These are phyloP conservation scores for Rhagophthalmus giganteus DNA, from an alignment of 2,888 invertebrate genomes.

Conservation along the genomic window DNA sequence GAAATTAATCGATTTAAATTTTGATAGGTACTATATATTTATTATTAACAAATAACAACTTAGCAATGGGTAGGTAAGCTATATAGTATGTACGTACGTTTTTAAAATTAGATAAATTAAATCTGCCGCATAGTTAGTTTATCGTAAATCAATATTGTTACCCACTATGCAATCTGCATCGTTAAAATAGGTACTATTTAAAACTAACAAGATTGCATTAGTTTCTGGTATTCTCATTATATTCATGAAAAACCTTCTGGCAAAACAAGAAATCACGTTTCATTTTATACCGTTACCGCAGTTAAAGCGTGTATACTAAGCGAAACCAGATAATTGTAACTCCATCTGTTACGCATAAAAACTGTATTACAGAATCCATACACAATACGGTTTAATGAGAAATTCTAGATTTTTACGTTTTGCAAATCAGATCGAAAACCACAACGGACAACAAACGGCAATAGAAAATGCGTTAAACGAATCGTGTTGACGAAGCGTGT, in stretches of 20 bases:
- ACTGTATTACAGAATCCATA: slow-evolving; percentile 2
- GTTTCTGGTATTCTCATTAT: slow-evolving; percentile 11
- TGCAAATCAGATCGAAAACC: slow-evolving; percentile 1
- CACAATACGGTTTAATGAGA: slow-evolving; percentile 5
- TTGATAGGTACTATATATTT: too few species aligned
- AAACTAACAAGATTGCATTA: slow-evolving; percentile 14
- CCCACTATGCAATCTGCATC: slow-evolving; percentile 4
- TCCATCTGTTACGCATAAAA: slow-evolving; percentile 12
- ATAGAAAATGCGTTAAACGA: slow-evolving; percentile 2
- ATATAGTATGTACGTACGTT: too few species aligned
- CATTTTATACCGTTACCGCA: slow-evolving; percentile 16
- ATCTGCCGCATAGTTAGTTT: too few species aligned
- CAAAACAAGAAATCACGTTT: slow-evolving; percentile 22
- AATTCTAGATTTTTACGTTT: slow-evolving; percentile 4
- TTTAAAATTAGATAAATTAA: too few species aligned
- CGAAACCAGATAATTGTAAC: slow-evolving; percentile 17
- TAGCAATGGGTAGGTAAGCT: too few species aligned
- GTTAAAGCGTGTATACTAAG: slow-evolving; percentile 14
- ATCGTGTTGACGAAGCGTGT: slow-evolving; percentile 15
- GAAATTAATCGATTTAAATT: too few species aligned
- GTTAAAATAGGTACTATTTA: slow-evolving; percentile 17
- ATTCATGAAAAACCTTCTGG: slow-evolving; percentile 20
- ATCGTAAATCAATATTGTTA: slow-evolving; percentile 1
- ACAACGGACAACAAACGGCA: not conserved
- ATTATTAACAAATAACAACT: too few species aligned